Conservation (phyloP, 2,113 vertebrate genomes). For the Planiliza haematocheilus region DNA sequence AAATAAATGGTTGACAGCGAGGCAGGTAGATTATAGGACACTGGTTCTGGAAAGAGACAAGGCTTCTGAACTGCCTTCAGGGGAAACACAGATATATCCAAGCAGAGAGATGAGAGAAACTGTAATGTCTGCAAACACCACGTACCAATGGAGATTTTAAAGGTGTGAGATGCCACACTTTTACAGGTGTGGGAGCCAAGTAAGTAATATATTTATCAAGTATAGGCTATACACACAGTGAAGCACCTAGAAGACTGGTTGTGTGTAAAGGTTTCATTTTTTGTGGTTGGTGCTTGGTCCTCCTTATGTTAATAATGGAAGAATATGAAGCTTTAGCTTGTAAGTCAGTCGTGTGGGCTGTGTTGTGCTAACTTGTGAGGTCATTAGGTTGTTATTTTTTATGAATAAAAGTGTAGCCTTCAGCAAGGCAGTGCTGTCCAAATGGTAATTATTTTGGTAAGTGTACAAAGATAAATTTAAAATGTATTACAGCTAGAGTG, state of each 20-base stretch:
- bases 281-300: not conserved
- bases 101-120: not conserved
- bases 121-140: not conserved
- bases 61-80: no score
- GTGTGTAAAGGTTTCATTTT: no score
- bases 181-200: not conserved
- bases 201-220: not conserved
- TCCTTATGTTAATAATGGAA: not conserved
- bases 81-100: no score
- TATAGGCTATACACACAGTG: not conserved
- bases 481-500: not conserved
- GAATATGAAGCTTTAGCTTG: not conserved
- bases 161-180: not conserved
- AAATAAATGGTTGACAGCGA: not conserved
- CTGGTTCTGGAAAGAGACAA: no score
- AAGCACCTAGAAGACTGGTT: no score
- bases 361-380: no score
- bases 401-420: not conserved
- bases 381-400: not conserved
- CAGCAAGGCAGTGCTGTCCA: not conserved
- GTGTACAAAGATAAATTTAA: not conserved
- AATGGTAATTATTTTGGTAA: not conserved
- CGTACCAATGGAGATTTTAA: not conserved
- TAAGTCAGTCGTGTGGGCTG: not conserved
- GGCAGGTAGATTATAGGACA: not conserved